phyloP scores from a whole-genome alignment of 2,888 invertebrate genomes.

The Scaeva pyrastri region DNA sequence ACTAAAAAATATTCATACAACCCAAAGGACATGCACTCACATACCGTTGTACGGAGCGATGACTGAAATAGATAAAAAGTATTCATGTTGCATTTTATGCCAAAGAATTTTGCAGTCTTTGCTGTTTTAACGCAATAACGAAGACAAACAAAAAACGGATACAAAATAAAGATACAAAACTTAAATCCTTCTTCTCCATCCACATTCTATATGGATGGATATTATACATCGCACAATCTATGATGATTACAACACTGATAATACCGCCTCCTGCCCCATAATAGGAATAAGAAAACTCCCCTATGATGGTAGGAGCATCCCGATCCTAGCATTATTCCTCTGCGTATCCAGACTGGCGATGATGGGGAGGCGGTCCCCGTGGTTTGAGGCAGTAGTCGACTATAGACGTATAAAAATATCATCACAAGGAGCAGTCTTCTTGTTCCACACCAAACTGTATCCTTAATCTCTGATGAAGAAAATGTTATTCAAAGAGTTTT shows the following conservation, averaged over 20 bases:
- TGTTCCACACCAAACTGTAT: conserved; percentile 32
- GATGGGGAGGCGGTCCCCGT: too few species aligned
- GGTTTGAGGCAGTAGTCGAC: not conserved
- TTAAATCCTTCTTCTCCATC: conserved; percentile 22
- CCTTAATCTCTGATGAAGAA: conserved; percentile 65
- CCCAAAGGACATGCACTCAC: conserved; percentile 56
- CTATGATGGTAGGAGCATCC: not conserved
- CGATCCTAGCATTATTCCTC: conserved; percentile 20
- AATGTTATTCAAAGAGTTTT: conserved; percentile 36
- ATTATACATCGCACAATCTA: not conserved
- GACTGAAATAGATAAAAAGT: conserved; percentile 69
- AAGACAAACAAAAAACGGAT: conserved; percentile 21
- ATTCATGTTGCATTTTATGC: conserved; percentile 64
- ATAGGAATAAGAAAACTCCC: not conserved
- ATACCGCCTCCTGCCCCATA: not conserved
- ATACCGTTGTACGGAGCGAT: conserved; percentile 20
- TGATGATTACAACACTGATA: conserved; percentile 2
- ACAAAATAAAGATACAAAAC: conserved; percentile 3
- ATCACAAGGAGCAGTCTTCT: conserved; percentile 21
- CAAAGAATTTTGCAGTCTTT: conserved; percentile 36
- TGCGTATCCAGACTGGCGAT: conserved; percentile 46
- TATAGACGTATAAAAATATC: conserved; percentile 25
- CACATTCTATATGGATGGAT: too few species aligned
- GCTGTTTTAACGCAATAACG: conserved; percentile 44
- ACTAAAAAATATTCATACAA: conserved; percentile 41